Conservation (phyloP, 2,888 invertebrate genomes). For the Leptarthrus brevirostris region DNA sequence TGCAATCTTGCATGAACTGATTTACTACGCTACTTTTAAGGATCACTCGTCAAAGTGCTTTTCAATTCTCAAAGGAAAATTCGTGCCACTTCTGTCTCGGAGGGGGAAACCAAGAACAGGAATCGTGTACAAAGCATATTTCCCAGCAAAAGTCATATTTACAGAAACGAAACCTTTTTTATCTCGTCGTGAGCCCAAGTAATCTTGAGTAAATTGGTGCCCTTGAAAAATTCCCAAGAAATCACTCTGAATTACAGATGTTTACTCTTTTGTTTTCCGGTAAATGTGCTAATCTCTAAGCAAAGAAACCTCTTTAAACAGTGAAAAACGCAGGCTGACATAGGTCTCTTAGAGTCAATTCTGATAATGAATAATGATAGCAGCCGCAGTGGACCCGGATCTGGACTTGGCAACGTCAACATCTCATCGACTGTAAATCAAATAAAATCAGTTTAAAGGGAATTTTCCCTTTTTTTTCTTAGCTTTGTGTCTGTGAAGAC, state of each 20-base stretch:
- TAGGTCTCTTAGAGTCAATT: background rate
- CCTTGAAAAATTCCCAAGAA: slow-evolving; percentile 25
- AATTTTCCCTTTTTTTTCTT: too few relatives aligned
- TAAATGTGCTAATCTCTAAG: slow-evolving; percentile 5
- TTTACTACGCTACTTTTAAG: too few relatives aligned
- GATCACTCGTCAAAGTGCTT: background rate
- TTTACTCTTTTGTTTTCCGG: slow-evolving; percentile 5
- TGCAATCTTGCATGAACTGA: too few relatives aligned
- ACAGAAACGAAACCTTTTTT: background rate
- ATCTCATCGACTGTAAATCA: too few relatives aligned
- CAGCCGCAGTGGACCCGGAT: background rate
- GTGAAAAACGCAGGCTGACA: too few relatives aligned
- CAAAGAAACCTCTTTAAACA: slow-evolving; percentile 23
- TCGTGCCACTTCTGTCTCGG: too few relatives aligned
- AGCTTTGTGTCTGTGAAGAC: background rate
- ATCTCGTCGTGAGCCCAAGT: background rate
- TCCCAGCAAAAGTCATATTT: background rate
- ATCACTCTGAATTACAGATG: slow-evolving; percentile 21
- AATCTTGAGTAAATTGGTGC: slow-evolving; percentile 9
- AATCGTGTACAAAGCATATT: background rate
- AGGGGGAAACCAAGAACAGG: too few relatives aligned
- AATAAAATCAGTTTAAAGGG: too few relatives aligned
- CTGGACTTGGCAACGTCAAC: background rate
- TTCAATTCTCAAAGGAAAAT: too few relatives aligned
- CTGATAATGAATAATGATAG: slow-evolving; percentile 30